These are phyloP conservation scores for Temnothorax unifasciatus DNA, from an alignment of 2,888 invertebrate species.

Conservation along the genomic window DNA sequence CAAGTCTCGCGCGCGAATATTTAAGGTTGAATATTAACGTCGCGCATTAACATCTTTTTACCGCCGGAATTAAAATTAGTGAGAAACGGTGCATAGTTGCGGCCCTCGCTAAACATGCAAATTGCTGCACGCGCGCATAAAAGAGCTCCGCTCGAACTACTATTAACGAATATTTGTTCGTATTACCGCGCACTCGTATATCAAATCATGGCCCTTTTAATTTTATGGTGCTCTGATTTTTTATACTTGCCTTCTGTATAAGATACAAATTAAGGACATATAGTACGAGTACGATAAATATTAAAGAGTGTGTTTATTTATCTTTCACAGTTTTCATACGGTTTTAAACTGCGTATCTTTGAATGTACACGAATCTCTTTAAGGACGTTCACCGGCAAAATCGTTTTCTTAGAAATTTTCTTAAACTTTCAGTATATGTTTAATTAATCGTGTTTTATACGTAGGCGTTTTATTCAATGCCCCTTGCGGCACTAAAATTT, in stretches of 20 bases:
- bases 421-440: too few relatives aligned
- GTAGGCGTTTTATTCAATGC: too few relatives aligned
- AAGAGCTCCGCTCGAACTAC: slow-evolving; percentile 20
- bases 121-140: slow-evolving; percentile 36
- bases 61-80: slow-evolving; percentile 51
- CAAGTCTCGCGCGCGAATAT: slow-evolving; percentile 42
- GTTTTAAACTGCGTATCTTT: neutral
- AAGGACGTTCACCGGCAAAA: too few relatives aligned
- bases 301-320: neutral
- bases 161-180: slow-evolving; percentile 26
- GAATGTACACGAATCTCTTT: neutral
- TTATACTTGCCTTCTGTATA: neutral
- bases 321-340: neutral
- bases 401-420: too few relatives aligned
- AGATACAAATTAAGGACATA: neutral
- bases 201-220: neutral
- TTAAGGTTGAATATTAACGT: slow-evolving; percentile 55
- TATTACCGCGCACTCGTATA: neutral
- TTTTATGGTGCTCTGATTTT: neutral
- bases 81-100: slow-evolving; percentile 43
- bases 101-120: slow-evolving; percentile 38
- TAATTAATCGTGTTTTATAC: too few relatives aligned
- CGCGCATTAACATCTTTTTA: slow-evolving; percentile 52
- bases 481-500: too few relatives aligned
- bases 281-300: neutral